Evolutionary conservation across 2,888 invertebrate species (phyloP), one percentile per base, ranked within the genome.

Genomic region (Latrodectus elegans): DNA sequence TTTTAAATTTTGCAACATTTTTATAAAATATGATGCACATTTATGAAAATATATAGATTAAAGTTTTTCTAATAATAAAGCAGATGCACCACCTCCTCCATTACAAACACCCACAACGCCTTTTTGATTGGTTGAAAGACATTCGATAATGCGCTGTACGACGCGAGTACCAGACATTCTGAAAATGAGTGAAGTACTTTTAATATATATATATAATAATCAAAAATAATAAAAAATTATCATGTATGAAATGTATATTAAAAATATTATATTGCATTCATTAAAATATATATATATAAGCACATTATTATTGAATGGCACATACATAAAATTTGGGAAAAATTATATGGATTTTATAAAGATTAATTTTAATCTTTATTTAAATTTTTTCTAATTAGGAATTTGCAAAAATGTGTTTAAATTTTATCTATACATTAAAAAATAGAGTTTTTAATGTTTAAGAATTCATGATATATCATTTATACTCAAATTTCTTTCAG

Each of bases 31-130:
- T 8, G 17, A 65, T 53, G 55, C 70, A 14, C 53, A 60, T 53
- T 49, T 55, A 60, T 14, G 88, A 77, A 77, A 67, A 38, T 3
- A 55, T 8, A 26, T 17, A 52, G n/a, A 17, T 97, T 95, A 98
- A 95, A 99, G 94, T 94, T 96, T 97, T 93, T 99, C 96, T 92
- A 99, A 95, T 93, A 99, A 94, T 91, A 99, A 96, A 17, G 99
- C 97, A 71, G 99, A 97, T 0, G 99, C 99, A 75, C 97, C 99
- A 84, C 99, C 99, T 49, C 99, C 99, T 75, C 99, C 99, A 92
- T 99, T 99, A 93, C 99, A 99, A 91, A 99, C 99, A 9, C 97
- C 95, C 52, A 98, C 99, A 82, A 98, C 95, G 78, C 99, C 99
- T 91, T 96, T 96, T 92, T 99, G 95, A 17, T 98, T 98, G 72